Conservation (phyloP, 2,888 invertebrate species). For the Rhabditoides inermis region DNA sequence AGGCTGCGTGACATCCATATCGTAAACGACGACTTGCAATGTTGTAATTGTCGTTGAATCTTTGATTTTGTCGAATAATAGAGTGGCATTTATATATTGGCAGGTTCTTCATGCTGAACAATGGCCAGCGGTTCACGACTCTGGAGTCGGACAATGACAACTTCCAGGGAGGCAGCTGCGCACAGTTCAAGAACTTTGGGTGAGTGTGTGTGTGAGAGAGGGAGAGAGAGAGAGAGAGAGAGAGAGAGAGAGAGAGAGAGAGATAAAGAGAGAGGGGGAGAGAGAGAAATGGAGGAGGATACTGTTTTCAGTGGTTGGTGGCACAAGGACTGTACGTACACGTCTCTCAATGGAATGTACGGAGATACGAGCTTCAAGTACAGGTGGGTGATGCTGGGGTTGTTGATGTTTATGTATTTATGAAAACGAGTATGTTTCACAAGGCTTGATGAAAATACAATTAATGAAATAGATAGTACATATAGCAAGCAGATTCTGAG, state of each 20-base stretch:
- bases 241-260: not conserved
- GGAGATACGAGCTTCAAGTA: no score
- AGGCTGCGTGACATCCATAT: not conserved
- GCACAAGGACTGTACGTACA: constrained; percentile 28
- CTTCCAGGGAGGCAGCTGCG: constrained; percentile 21
- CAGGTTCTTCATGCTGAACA: constrained; percentile 14
- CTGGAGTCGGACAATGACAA: constrained; percentile 32
- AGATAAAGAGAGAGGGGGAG: no score
- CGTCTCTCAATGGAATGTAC: constrained; percentile 31
- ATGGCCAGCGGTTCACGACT: constrained; percentile 30
- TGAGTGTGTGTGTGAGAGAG: constrained; percentile 10
- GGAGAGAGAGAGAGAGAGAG: not conserved
- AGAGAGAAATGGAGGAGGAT: no score
- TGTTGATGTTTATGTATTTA: no score
- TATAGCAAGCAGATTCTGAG: no score
- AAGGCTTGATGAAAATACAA: no score
- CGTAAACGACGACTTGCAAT: constrained; percentile 3
- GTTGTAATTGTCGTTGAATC: not conserved
- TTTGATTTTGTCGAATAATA: not conserved
- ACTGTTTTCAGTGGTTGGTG: constrained; percentile 31
- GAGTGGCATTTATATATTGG: constrained; percentile 7
- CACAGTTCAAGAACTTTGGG: constrained; percentile 30
- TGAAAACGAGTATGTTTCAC: no score
- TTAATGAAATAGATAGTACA: no score
- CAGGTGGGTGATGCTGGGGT: no score